Percentiles rank a stretch among this genome's conserved stretches.
phyloP scores from a whole-genome alignment of 1,140 invertebrate genomes.

The Nephila pilipes region DNA sequence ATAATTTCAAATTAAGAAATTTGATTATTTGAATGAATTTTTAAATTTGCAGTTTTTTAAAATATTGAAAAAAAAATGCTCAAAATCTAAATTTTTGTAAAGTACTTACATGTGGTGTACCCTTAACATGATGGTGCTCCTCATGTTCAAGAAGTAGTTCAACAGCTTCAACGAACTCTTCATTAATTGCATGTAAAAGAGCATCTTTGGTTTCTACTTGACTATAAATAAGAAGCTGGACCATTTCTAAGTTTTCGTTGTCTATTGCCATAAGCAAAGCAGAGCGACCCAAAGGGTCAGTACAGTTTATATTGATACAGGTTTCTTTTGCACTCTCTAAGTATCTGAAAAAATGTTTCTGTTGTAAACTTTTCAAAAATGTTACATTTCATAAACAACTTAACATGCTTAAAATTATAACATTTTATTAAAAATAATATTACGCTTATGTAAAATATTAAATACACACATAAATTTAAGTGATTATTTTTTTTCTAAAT shows the following conservation, averaged over 20 bases:
- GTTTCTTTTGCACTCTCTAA: constrained; percentile 89
- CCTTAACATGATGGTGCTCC: constrained; percentile 89
- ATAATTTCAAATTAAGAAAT: not conserved
- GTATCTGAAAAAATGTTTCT: constrained; percentile 84
- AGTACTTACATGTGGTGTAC: constrained; percentile 89
- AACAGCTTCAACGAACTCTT: constrained; percentile 99
- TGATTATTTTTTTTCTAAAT: too few species aligned
- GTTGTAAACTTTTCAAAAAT: not conserved
- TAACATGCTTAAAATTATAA: too few species aligned
- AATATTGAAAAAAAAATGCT: too few species aligned
- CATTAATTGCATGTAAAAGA: constrained; percentile 96
- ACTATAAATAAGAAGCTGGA: constrained; percentile 94
- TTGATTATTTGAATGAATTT: not conserved
- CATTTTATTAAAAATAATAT: too few species aligned
- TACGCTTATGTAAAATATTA: too few species aligned
- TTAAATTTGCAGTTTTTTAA: too few species aligned
- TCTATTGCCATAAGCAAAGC: constrained; percentile 98
- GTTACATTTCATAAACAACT: too few species aligned
- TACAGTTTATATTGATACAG: constrained; percentile 96
- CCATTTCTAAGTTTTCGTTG: constrained; percentile 99
- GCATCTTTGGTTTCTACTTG: constrained; percentile 95
- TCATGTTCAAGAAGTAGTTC: constrained; percentile 97
- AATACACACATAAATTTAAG: too few species aligned
- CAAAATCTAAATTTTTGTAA: not conserved
- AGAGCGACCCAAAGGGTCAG: constrained; percentile 95